Conservation (phyloP, 2,113 vertebrate genomes). For the Numenius arquata region DNA sequence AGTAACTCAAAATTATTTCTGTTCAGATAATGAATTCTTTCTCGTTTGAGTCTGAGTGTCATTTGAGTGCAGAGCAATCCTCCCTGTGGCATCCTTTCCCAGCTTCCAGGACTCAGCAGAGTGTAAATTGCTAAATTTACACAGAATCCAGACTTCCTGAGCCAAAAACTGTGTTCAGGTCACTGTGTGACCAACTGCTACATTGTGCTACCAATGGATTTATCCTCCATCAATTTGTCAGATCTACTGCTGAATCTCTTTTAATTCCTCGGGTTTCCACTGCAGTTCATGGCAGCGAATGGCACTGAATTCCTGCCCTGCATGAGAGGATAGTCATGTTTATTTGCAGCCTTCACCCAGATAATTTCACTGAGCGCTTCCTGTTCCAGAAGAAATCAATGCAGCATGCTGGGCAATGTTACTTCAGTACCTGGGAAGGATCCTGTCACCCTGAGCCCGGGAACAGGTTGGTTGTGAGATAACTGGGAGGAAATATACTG, state of each 20-base stretch:
- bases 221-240: not conserved
- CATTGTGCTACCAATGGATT: not conserved
- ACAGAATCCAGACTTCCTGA: not conserved
- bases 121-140: conserved; percentile 19
- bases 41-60: not conserved
- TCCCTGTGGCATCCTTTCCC: not conserved
- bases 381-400: not conserved
- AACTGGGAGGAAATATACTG: not conserved
- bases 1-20: not conserved
- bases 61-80: not conserved
- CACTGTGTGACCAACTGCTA: conserved; percentile 25
- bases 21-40: not conserved
- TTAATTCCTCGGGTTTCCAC: not conserved
- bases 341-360: not conserved
- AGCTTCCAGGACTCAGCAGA: not conserved
- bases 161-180: not conserved
- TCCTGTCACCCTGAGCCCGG: not conserved
- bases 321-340: not conserved
- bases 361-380: not conserved
- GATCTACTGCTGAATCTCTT: not conserved
- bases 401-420: not conserved
- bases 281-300: not conserved
- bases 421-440: not conserved
- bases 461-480: fast-evolving
- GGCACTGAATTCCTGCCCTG: not conserved